phyloP scores from a whole-genome alignment of 2,113 vertebrate genomes.

The Mesocricetus auratus region DNA sequence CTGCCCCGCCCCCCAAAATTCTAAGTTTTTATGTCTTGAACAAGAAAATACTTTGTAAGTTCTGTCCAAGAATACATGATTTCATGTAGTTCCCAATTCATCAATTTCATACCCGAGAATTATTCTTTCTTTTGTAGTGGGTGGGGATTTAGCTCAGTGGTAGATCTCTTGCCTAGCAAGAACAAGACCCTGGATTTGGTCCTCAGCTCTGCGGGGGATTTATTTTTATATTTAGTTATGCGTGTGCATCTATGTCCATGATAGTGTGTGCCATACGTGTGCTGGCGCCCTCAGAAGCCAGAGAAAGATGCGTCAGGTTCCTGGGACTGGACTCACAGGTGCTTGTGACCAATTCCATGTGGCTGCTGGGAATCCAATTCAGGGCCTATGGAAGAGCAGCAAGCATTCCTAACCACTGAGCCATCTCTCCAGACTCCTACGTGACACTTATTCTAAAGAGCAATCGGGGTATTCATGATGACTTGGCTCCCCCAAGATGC shows the following conservation, averaged over 20 bases:
- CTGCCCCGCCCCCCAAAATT: background rate
- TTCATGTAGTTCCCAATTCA: background rate
- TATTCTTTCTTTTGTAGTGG: background rate
- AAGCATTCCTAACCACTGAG: background rate
- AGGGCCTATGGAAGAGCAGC: background rate
- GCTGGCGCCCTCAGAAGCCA: background rate
- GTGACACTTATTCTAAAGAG: slow-evolving; percentile 18
- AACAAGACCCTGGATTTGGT: background rate
- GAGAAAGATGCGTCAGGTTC: background rate
- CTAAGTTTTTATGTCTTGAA: slow-evolving; percentile 52
- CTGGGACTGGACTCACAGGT: background rate
- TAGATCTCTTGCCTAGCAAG: background rate
- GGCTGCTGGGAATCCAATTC: background rate
- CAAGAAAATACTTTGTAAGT: slow-evolving; percentile 20
- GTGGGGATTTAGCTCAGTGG: background rate
- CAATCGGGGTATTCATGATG: background rate
- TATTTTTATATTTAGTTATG: background rate
- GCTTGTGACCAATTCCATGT: background rate
- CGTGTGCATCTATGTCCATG: background rate
- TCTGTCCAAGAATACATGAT: slow-evolving; percentile 15
- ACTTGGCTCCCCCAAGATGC: background rate
- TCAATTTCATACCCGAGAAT: slow-evolving; percentile 12
- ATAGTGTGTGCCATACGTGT: background rate
- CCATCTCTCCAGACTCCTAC: background rate
- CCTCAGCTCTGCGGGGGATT: background rate